Conservation (phyloP, 2,113 vertebrate species). For the Tautogolabrus adspersus region DNA sequence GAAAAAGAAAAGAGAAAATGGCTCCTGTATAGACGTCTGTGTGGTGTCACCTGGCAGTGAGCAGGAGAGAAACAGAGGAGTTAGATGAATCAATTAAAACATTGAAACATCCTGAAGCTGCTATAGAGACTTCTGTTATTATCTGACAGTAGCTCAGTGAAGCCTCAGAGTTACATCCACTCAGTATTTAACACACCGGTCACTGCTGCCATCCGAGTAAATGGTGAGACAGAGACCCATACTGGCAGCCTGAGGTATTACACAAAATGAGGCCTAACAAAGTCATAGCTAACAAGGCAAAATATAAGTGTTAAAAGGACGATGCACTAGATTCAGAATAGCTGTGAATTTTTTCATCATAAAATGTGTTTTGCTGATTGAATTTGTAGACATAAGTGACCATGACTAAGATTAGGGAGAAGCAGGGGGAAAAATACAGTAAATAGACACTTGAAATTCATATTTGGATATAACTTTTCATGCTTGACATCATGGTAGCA, state of each 20-base stretch:
- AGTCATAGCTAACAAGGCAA: neutral
- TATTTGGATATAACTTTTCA: conserved; percentile 17
- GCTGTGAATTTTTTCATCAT: no score
- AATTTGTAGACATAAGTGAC: no score
- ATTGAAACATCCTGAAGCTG: conserved; percentile 44
- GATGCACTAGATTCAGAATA: conserved; percentile 7
- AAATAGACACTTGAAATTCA: conserved; percentile 11
- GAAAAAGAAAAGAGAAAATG: conserved; percentile 40
- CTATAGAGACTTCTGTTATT: conserved; percentile 37
- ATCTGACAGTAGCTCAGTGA: conserved; percentile 42
- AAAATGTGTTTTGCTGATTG: no score
- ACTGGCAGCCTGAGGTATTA: conserved; percentile 49
- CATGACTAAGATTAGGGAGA: conserved; percentile 1
- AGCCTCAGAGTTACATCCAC: neutral
- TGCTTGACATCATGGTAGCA: conserved; percentile 38
- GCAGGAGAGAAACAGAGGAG: conserved; percentile 28
- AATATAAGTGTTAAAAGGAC: neutral
- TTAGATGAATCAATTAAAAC: conserved; percentile 42
- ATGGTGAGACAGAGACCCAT: conserved; percentile 72
- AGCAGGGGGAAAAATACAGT: neutral
- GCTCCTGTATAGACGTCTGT: conserved; percentile 34
- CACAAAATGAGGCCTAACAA: conserved; percentile 1
- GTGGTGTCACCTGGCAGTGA: conserved; percentile 59
- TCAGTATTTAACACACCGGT: neutral
- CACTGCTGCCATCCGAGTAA: neutral